Evolutionary conservation across 2,888 invertebrate species (phyloP).

Genomic region (Anoncus sp.): DNA sequence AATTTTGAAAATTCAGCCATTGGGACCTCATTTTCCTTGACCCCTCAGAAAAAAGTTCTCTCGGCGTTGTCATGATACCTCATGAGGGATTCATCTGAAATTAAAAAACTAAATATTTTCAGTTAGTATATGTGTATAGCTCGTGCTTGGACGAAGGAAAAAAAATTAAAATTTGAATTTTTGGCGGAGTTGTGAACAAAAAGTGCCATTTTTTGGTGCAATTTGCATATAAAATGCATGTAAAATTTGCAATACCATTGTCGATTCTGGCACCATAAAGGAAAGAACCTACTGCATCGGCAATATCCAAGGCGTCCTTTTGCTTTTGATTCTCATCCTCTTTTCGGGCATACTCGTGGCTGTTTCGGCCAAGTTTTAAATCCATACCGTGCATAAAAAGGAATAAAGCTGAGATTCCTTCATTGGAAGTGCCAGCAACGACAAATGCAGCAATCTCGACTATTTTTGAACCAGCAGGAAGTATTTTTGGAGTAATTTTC

Average conservation of each 20-base stretch:
- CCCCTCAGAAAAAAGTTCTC: too few species aligned
- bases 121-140: too few species aligned
- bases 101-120: too few species aligned
- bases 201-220: too few species aligned
- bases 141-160: too few species aligned
- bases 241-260: too few species aligned
- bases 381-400: conserved; percentile 22
- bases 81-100: too few species aligned
- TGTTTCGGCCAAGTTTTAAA: conserved; percentile 50
- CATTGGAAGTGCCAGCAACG: conserved; percentile 34
- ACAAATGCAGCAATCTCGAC: conserved; percentile 26
- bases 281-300: conserved; percentile 64
- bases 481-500: conserved; percentile 70
- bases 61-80: too few species aligned
- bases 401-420: conserved; percentile 15
- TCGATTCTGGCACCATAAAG: conserved; percentile 67
- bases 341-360: conserved; percentile 49
- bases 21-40: too few species aligned
- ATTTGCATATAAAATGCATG: conserved; percentile 59
- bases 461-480: conserved; percentile 59
- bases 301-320: conserved; percentile 66
- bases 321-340: conserved; percentile 56
- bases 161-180: too few species aligned
- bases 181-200: too few species aligned
- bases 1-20: too few species aligned